Percentiles rank a stretch among this genome's conserved stretches.
These are phyloP conservation scores for Tipula helvola DNA, from an alignment of 2,888 invertebrate genomes.

Conservation along the genomic window DNA sequence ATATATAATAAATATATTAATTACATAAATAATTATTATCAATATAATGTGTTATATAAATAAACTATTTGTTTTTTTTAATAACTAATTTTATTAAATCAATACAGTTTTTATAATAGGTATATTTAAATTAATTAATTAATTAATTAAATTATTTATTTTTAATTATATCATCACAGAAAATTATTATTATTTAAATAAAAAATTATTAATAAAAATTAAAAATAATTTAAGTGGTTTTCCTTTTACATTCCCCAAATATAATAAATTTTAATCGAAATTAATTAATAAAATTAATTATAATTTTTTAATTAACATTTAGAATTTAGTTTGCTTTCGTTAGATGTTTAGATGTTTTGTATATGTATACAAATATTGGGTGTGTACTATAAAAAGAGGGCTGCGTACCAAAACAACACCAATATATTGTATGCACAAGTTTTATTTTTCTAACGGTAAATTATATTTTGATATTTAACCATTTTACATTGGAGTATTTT, in stretches of 20 bases:
- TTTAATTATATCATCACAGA: constrained; percentile 4
- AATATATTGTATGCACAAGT: not conserved
- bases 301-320: not conserved
- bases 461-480: not conserved
- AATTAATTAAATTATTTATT: not conserved
- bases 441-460: not conserved
- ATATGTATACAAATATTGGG: not conserved
- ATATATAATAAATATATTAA: not conserved
- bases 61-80: not conserved
- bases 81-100: not conserved
- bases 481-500: constrained; percentile 32
- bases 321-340: not conserved
- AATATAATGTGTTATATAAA: not conserved
- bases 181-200: not conserved
- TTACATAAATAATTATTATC: not conserved
- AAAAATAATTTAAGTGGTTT: not conserved
- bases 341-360: not conserved
- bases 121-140: not conserved
- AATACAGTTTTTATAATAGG: not conserved
- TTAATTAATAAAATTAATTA: not conserved
- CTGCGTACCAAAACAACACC: not conserved
- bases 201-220: not conserved
- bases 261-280: not conserved
- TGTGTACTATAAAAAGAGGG: not conserved
- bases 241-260: not conserved